Base-by-base conservation (phyloP, 2,888 invertebrate species). In the Tenthredo notha region DNA sequence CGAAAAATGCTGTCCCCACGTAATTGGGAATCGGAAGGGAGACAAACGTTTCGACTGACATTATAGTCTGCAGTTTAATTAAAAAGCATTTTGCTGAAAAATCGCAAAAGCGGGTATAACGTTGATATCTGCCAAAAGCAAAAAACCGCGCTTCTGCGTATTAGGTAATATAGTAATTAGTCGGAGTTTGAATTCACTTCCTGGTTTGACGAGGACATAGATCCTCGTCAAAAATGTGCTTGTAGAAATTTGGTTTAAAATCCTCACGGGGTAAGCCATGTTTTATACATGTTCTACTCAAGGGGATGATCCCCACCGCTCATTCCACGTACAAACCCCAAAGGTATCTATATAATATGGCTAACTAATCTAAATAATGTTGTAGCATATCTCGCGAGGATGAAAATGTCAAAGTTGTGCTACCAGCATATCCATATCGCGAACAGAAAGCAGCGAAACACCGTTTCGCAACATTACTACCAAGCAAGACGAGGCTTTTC, bases 101-200 rank as follows among this genome's bases (percentile, higher is more conserved):
- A 88, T 88, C 87, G 89, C 89, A 89, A 89, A 88, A 88, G 87
- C 89, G 88, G 87, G 88, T 88, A 88, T 88, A 88, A 88, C 86
- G 84, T 85, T 85, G 87, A 88, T 89, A 88, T 89, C 88, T 89
- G 88, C 47, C 50, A 21, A 74, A 5, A 43, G 72, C 3, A 43
- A 10, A n/a, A 10, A 21, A 21, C 1, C 7, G 18, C 15, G 4
- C 15, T 47, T 47, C 15, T 74, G 29, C 72, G 43, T 43, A 74
- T 74, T 74, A 33, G 5, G 18, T 18, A 67, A 15, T 33, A 67
- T 33, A 18, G 67, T 67, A 29, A 18, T 67, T 67, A 33, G 43
- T 9, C 18, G 72, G 3, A 29, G n/a, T 74, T 74, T 29, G 43
- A 74, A 43, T 74, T 21, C 21, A 25, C 21, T 74, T 40, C 40